phyloP scores from a whole-genome alignment of 2,113 vertebrate species.

The Malurus melanocephalus region DNA sequence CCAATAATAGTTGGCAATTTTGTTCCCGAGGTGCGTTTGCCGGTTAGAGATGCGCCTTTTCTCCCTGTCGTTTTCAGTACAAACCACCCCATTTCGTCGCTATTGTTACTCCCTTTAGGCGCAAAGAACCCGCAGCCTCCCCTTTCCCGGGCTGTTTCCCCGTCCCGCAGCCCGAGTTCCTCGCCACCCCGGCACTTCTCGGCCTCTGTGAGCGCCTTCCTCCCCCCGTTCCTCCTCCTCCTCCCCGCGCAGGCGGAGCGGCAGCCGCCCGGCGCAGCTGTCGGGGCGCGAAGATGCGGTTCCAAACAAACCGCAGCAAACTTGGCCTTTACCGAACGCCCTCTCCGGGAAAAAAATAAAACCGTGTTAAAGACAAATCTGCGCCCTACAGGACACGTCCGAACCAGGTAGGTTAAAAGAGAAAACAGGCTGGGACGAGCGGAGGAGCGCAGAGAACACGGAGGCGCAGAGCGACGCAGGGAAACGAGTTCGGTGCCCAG shows the following conservation, averaged over 20 bases:
- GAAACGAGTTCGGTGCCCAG: not conserved
- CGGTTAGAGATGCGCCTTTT: not conserved
- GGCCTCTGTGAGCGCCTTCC: not conserved
- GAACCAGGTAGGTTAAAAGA: not conserved
- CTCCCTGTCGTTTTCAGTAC: not conserved
- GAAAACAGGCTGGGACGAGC: not conserved
- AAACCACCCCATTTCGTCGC: fast-evolving
- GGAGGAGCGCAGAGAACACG: not conserved
- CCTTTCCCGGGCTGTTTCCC: not conserved
- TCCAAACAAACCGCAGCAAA: not conserved
- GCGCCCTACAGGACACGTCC: not conserved
- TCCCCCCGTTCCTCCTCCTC: not conserved
- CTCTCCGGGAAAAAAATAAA: not conserved
- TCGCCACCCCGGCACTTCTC: not conserved
- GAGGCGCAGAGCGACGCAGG: not conserved
- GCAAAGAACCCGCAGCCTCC: not conserved
- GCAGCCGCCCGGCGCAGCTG: not conserved
- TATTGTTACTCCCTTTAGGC: not conserved
- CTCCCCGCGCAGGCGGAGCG: not conserved
- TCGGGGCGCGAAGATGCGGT: not conserved
- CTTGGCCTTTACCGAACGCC: not conserved
- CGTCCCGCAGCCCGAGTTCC: not conserved
- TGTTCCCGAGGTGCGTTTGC: not conserved
- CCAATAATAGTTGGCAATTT: not conserved
- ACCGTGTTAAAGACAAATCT: not conserved